Percentiles rank a stretch among this genome's conserved stretches.
Conservation (phyloP, 2,113 vertebrate genomes). For the Tylochromis polylepis region DNA sequence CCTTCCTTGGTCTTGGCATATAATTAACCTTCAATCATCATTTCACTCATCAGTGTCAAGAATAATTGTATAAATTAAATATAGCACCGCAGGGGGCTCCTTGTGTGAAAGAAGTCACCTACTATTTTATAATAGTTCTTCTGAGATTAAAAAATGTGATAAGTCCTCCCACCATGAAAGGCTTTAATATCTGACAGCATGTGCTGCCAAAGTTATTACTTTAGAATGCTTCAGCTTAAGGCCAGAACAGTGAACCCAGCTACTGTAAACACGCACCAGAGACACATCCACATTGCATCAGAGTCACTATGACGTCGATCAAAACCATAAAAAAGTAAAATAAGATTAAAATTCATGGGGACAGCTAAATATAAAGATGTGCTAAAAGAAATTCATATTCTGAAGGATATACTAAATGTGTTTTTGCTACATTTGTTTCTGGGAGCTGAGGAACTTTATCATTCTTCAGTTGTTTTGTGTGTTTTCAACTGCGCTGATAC, state of each 20-base stretch:
- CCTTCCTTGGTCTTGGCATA: not conserved
- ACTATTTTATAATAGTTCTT: constrained; percentile 9
- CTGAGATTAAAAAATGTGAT: not conserved
- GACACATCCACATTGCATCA: constrained; percentile 7
- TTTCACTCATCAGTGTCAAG: constrained; percentile 14
- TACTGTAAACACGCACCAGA: not conserved
- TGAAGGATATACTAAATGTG: not conserved
- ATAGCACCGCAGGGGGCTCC: not conserved
- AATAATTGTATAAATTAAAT: constrained; percentile 18
- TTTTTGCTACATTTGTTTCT: not conserved
- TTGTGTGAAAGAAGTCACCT: not conserved
- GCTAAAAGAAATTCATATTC: not conserved
- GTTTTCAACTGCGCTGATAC: not conserved
- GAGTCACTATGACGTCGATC: not conserved
- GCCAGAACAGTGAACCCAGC: not conserved
- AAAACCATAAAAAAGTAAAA: not conserved
- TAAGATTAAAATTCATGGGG: not conserved
- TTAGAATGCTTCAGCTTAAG: not conserved
- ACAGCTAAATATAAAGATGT: not conserved
- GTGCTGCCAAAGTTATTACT: constrained; percentile 5
- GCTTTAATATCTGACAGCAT: constrained; percentile 36
- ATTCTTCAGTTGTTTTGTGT: not conserved
- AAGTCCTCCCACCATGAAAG: not conserved
- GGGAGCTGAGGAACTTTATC: not conserved
- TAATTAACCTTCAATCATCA: constrained; percentile 42